Percentiles rank a stretch among this genome's conserved stretches.
These are phyloP conservation scores for Lepidotrigona ventralis DNA, from an alignment of 1,140 invertebrate genomes.

Conservation along the genomic window DNA sequence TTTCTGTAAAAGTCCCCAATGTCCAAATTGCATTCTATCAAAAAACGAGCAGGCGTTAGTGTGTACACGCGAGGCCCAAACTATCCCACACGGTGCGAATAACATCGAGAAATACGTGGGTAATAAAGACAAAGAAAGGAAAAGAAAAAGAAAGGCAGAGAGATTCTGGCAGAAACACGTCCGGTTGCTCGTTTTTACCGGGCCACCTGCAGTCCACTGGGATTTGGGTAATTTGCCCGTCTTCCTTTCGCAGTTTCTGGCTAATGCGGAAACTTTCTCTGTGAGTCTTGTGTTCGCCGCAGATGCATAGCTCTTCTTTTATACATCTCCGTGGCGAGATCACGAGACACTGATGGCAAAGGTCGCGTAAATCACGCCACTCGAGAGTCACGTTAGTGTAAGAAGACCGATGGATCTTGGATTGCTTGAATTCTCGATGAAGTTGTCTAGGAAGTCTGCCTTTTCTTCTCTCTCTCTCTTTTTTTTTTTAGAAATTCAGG, in stretches of 20 bases:
- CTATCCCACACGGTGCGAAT: no score
- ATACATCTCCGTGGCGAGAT: no score
- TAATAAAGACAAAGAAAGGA: background rate
- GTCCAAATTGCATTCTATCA: no score
- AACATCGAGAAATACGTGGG: no score
- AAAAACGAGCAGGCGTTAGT: no score
- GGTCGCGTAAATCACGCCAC: background rate
- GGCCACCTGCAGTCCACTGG: background rate
- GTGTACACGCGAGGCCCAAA: background rate
- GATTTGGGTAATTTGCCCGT: conserved; percentile 38
- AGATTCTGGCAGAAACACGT: background rate
- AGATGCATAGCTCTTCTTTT: conserved; percentile 8
- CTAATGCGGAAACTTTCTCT: conserved; percentile 36
- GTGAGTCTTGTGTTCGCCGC: background rate
- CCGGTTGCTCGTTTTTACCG: background rate
- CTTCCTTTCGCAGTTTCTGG: conserved; percentile 13
- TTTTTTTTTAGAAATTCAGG: no score
- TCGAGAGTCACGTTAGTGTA: no score
- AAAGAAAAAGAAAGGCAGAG: background rate
- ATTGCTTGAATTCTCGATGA: no score
- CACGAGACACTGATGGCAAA: background rate
- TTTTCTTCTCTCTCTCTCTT: no score
- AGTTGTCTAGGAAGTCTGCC: no score
- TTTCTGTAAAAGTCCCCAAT: no score
- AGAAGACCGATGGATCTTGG: background rate